These are phyloP conservation scores for Andrena trimmerana DNA, from an alignment of 2,888 invertebrate genomes.

Conservation along the genomic window DNA sequence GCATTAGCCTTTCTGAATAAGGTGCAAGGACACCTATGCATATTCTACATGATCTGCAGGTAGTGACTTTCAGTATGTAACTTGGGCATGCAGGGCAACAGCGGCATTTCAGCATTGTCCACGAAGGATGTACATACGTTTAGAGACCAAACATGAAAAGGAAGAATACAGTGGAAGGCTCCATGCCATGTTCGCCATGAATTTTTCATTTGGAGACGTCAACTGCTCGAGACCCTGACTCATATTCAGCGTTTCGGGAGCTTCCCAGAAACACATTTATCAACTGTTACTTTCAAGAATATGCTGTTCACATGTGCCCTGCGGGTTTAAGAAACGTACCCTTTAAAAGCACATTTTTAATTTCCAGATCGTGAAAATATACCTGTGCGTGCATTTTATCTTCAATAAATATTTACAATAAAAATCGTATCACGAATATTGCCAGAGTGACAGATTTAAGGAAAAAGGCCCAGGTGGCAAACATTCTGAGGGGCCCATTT, in stretches of 20 bases:
- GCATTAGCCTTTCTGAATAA: no score
- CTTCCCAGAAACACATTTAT: constrained; percentile 27
- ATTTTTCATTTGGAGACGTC: constrained; percentile 49
- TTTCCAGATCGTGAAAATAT: not conserved
- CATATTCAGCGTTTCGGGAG: constrained; percentile 29
- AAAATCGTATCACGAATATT: not conserved
- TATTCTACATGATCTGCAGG: constrained; percentile 3
- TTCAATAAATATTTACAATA: not conserved
- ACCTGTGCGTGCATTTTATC: not conserved
- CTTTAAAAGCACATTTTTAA: not conserved
- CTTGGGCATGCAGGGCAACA: constrained; percentile 17
- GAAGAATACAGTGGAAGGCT: constrained; percentile 21
- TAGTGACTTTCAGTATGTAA: constrained; percentile 17
- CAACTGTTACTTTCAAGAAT: not conserved
- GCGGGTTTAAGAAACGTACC: not conserved
- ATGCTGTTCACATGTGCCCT: not conserved
- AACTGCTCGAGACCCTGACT: constrained; percentile 15
- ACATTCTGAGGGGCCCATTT: no score
- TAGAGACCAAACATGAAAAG: constrained; percentile 24
- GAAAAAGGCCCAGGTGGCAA: no score
- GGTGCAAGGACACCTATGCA: not conserved
- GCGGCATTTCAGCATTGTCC: constrained; percentile 43
- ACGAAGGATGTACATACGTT: constrained; percentile 28
- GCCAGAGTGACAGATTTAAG: not conserved
- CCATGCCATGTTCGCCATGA: constrained; percentile 36